Evolutionary conservation across 2,113 vertebrate species (phyloP).

Genomic region (Lophotis ruficrista): DNA sequence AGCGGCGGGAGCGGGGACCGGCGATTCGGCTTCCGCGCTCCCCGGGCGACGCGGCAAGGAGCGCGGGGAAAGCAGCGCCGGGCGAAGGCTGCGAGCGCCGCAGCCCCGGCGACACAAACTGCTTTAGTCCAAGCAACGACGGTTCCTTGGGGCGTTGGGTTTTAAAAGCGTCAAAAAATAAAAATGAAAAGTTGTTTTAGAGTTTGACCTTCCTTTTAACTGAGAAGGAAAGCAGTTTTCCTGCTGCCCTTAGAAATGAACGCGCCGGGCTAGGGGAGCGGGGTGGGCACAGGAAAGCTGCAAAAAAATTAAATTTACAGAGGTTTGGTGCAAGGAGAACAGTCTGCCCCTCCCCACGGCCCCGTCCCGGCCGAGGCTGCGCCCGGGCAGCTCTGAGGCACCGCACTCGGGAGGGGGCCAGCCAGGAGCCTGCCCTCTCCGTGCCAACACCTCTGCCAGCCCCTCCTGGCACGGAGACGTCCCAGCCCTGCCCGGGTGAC

Average conservation of each 20-base stretch:
- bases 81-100: neutral
- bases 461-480: neutral
- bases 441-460: neutral
- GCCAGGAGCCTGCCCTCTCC: neutral
- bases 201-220: neutral
- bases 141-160: neutral
- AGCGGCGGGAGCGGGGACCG: accelerated
- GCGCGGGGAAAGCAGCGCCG: neutral
- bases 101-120: neutral
- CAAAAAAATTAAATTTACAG: neutral
- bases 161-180: neutral
- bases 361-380: neutral
- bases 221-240: neutral
- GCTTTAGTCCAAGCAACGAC: neutral
- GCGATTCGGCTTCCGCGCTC: neutral
- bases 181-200: neutral
- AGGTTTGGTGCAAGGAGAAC: neutral
- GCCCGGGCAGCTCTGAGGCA: neutral
- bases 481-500: neutral
- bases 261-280: neutral
- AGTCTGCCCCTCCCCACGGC: neutral
- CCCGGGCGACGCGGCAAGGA: neutral
- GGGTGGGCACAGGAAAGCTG: neutral
- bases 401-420: neutral
- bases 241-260: neutral